phyloP scores from a whole-genome alignment of 2,888 invertebrate genomes.

The Druceiella hillmani region DNA sequence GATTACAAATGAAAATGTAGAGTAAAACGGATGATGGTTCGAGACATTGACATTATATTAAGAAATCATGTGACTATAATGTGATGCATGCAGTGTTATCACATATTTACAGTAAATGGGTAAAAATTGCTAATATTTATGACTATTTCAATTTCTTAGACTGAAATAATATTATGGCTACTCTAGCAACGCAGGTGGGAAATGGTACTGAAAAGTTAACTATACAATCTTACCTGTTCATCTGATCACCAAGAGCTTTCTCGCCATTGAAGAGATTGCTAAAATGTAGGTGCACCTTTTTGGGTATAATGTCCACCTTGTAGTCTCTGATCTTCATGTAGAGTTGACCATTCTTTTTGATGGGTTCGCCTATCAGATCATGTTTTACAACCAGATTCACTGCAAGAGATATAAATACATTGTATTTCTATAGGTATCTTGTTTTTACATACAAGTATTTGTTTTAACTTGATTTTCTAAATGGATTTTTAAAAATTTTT shows the following conservation, averaged over 20 bases:
- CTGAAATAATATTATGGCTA: no score
- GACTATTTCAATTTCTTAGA: no score
- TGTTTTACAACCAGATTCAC: constrained; percentile 59
- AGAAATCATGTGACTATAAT: no score
- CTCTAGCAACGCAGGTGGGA: no score
- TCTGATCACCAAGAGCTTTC: constrained; percentile 53
- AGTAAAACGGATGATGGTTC: no score
- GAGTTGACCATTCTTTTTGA: constrained; percentile 54
- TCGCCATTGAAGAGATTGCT: constrained; percentile 64
- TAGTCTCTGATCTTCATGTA: constrained; percentile 62
- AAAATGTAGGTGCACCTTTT: constrained; percentile 55
- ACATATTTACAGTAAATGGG: no score
- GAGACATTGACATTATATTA: no score
- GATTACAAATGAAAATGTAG: no score
- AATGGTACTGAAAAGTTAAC: no score
- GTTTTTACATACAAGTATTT: neutral
- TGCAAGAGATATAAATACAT: constrained; percentile 36
- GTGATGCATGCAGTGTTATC: no score
- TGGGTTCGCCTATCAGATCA: constrained; percentile 56
- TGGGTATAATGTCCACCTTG: constrained; percentile 56
- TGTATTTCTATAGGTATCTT: constrained; percentile 2
- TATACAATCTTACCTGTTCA: constrained; percentile 47
- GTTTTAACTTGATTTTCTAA: neutral
- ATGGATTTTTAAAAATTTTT: neutral
- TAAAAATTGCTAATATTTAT: no score